Evolutionary conservation across 2,113 vertebrate species (phyloP).

Genomic region (Sialia sialis): DNA sequence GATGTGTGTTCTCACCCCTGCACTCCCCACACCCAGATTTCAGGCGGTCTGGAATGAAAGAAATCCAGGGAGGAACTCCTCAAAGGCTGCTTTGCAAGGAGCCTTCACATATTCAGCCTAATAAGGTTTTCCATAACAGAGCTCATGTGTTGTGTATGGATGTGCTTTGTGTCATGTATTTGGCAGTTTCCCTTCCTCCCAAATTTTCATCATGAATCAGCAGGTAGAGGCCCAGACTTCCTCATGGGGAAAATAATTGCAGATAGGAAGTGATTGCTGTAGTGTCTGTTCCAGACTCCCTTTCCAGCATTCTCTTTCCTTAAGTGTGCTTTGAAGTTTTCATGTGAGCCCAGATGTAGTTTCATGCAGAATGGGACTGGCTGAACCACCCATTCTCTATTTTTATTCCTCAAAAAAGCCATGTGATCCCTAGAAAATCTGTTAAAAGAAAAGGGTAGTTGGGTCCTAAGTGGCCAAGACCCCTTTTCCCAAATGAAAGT

Average conservation of each 20-base stretch:
- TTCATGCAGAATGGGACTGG: not conserved
- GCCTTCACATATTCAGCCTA: not conserved
- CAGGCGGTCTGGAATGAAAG: not conserved
- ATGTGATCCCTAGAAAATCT: not conserved
- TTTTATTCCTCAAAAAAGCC: not conserved
- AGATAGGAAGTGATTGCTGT: not conserved
- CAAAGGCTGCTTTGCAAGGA: not conserved
- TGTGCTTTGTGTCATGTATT: not conserved
- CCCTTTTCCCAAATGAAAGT: not conserved
- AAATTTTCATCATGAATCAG: not conserved
- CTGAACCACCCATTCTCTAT: not conserved
- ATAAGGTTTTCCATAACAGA: not conserved
- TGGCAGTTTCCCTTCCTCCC: not conserved
- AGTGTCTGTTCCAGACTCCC: not conserved
- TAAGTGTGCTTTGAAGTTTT: not conserved
- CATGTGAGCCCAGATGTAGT: not conserved
- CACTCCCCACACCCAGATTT: not conserved
- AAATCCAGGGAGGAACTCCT: not conserved
- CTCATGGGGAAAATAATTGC: not conserved
- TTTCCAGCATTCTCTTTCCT: not conserved
- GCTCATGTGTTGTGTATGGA: not conserved
- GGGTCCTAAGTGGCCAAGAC: not conserved
- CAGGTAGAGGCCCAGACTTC: not conserved
- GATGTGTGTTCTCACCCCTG: not conserved
- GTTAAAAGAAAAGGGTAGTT: not conserved